Conservation (phyloP, 2,797 vertebrate genomes). For the Clarias fuscus region DNA sequence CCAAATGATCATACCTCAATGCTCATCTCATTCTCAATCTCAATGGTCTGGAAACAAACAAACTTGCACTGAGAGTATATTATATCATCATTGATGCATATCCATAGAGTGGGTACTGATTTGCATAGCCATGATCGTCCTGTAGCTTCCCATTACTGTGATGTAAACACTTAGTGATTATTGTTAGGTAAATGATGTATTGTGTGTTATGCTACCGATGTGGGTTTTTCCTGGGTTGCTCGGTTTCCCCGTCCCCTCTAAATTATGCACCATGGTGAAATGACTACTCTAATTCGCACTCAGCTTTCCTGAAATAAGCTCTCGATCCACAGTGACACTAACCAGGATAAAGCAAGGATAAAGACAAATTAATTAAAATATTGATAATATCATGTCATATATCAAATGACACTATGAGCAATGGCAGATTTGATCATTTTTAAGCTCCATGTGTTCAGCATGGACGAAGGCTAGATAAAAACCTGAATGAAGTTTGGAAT, state of each 20-base stretch:
- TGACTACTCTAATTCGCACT: background rate
- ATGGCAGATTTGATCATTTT: constrained; percentile 4
- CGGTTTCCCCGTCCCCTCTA: background rate
- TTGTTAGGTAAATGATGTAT: background rate
- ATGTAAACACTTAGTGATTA: background rate
- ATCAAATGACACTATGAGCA: background rate
- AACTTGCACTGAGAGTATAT: background rate
- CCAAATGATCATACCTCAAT: background rate
- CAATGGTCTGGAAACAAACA: background rate
- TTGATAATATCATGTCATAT: background rate
- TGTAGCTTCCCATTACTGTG: background rate
- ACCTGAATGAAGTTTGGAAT: background rate
- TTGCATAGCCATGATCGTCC: background rate
- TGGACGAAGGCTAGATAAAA: background rate
- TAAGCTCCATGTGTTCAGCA: background rate
- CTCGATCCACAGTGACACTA: background rate
- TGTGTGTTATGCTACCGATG: background rate
- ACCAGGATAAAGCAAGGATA: background rate
- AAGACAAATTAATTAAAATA: background rate
- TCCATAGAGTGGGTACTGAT: background rate
- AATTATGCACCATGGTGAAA: background rate
- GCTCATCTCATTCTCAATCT: background rate
- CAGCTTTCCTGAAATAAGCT: background rate
- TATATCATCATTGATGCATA: background rate
- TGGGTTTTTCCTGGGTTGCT: background rate